These are phyloP conservation scores for Morelia viridis DNA, from an alignment of 2,797 vertebrate species.

Conservation along the genomic window DNA sequence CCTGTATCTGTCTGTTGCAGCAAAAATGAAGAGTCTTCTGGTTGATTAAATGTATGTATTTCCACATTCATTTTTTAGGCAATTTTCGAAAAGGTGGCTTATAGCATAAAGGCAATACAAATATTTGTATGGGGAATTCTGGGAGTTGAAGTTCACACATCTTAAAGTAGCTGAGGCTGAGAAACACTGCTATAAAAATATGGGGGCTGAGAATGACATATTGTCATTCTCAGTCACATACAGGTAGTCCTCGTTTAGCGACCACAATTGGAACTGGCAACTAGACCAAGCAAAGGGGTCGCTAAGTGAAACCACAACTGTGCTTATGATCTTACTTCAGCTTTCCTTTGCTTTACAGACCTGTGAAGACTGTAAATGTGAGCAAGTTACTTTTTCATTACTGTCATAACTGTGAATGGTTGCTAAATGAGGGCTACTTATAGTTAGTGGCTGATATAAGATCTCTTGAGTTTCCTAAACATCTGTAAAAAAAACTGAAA, in stretches of 20 bases:
- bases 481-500: background rate
- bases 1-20: background rate
- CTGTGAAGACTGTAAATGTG: background rate
- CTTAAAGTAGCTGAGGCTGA: background rate
- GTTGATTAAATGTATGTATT: background rate
- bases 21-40: background rate
- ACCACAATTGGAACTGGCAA: background rate
- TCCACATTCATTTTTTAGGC: background rate
- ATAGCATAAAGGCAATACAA: background rate
- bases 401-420: background rate
- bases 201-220: background rate
- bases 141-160: background rate
- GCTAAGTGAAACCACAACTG: background rate
- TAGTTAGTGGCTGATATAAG: background rate
- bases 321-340: background rate
- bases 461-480: background rate
- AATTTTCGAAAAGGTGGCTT: background rate
- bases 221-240: background rate
- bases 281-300: background rate
- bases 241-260: background rate
- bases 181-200: background rate
- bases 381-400: background rate
- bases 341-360: background rate
- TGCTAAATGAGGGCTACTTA: background rate
- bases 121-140: background rate